A percentile compares a stretch with the other conserved stretches of the same genome.
These are phyloP conservation scores for Saguinus imperator DNA, from an alignment of 2,113 vertebrate species.

Conservation along the genomic window DNA sequence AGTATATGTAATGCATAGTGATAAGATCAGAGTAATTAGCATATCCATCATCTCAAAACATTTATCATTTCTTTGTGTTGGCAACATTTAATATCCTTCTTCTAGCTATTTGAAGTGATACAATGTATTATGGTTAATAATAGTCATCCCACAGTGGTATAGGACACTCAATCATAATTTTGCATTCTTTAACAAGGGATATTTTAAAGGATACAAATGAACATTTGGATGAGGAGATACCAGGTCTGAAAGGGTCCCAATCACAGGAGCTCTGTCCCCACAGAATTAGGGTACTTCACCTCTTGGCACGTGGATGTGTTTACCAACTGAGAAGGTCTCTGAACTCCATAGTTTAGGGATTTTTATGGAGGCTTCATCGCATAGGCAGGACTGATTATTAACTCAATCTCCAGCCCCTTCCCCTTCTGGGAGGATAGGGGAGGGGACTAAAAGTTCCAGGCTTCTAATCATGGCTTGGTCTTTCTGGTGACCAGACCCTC, in stretches of 20 bases:
- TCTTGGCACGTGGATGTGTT: background rate
- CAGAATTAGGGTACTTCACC: background rate
- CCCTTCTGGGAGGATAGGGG: background rate
- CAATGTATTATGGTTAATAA: background rate
- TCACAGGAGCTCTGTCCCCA: background rate
- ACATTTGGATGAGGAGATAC: background rate
- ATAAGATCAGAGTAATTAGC: background rate
- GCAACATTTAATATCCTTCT: background rate
- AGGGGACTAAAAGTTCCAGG: background rate
- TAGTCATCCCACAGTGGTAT: background rate
- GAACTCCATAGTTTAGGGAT: background rate
- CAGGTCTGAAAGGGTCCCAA: background rate
- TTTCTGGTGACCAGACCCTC: background rate
- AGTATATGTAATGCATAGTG: background rate
- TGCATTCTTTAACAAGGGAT: background rate
- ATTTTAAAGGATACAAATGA: background rate
- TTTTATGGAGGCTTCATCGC: background rate
- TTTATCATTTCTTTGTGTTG: background rate
- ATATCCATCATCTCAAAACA: background rate
- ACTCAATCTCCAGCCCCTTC: background rate
- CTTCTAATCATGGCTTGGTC: background rate
- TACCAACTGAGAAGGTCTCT: background rate
- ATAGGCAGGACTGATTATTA: background rate
- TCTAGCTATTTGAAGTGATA: background rate
- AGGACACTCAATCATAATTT: background rate